Base-by-base conservation (phyloP, 2,888 invertebrate genomes). In the Halictus ligatus region DNA sequence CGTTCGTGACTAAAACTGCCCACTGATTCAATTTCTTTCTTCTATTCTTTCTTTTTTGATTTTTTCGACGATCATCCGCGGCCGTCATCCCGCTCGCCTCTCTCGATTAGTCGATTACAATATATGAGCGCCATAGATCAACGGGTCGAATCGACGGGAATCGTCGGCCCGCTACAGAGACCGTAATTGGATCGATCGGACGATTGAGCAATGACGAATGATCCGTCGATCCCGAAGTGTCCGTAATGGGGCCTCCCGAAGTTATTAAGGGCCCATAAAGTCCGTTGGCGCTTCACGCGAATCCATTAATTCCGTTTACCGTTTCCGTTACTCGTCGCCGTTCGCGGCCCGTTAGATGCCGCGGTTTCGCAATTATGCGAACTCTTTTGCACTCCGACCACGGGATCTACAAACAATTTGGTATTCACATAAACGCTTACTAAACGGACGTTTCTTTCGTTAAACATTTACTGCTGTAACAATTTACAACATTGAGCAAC, bases 141-240 rank as follows among this genome's bases (percentile, higher is more conserved):
- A 88, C 78, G 58, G 85, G 78, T 83, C 83, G 87, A 81, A 85
- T 86, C 86, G 85, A 46, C 75, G 74, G 35, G 88, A 84, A 85
- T 88, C 87, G 87, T 91, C 89, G 88, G 74, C 79, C 86, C 82
- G 15, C 86, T 78, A 89, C 89, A 88, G 83, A 84, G 80, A 69
- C 89, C 86, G 85, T 92, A 92, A 92, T 92, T 92, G 92, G 90
- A 89, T 87, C 84, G 89, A 89, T 91, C 90, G 86, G 50, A 84
- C 87, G 90, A 89, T 90, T 90, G 90, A 88, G 87, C 91, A 88
- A 91, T 90, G 92, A 92, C 90, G 90, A 92, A 92, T 92, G 90
- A 91, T 91, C 87, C 86, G 78, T 89, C 87, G 81, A 87, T 86
- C 78, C 79, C 81, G 81, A 92, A 88, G 89, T 89, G 90, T 88